Percentiles rank a stretch among this genome's conserved stretches.
Conservation (phyloP, 2,888 invertebrate species). For the Oligia strigilis region DNA sequence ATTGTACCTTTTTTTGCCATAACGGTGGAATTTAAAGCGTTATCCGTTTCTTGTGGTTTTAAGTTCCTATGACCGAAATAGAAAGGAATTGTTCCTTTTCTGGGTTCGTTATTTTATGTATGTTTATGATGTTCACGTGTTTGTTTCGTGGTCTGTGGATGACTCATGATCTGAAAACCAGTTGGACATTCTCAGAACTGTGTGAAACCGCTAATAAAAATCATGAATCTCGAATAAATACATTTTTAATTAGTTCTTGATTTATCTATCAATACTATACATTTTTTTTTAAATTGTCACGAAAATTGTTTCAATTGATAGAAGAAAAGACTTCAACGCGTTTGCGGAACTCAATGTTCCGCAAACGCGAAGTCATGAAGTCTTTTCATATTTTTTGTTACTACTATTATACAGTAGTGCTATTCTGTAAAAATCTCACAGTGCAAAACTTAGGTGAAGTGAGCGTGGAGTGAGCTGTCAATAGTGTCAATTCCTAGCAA, state of each 20-base stretch:
- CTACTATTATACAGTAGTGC: background rate
- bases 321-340: slow-evolving; percentile 58
- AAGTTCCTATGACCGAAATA: too few species aligned
- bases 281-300: too few species aligned
- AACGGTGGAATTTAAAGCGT: too few species aligned
- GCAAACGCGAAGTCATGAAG: too few species aligned
- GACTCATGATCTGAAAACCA: background rate
- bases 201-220: background rate
- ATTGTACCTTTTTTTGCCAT: too few species aligned
- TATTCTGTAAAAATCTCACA: too few species aligned
- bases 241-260: background rate
- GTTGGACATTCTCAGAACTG: background rate
- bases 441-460: too few species aligned
- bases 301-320: background rate
- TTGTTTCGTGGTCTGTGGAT: background rate
- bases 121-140: background rate
- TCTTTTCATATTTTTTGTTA: background rate
- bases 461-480: too few species aligned
- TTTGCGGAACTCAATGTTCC: background rate
- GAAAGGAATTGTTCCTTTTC: too few species aligned
- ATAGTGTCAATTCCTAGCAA: too few species aligned
- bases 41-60: too few species aligned
- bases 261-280: background rate
- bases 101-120: too few species aligned
- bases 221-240: background rate